A percentile compares a stretch with the other conserved stretches of the same genome.
Evolutionary conservation across 2,113 vertebrate genomes (phyloP).

Genomic region (Phaethon lepturus): DNA sequence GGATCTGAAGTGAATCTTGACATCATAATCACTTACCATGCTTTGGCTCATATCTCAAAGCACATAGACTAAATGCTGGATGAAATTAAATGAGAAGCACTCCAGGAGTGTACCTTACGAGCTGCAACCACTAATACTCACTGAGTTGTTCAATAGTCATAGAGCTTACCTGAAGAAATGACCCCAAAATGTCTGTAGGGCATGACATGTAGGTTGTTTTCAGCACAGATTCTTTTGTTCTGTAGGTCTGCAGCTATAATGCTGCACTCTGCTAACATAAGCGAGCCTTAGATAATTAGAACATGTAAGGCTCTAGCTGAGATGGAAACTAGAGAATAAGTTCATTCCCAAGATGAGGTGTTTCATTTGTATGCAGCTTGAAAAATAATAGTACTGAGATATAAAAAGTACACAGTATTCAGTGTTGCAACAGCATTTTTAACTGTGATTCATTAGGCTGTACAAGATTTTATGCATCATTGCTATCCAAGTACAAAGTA

Average conservation of each 20-base stretch:
- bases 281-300: neutral
- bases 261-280: neutral
- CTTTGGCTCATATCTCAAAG: neutral
- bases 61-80: neutral
- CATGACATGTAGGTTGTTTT: fast-evolving
- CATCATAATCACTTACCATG: neutral
- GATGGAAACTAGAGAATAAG: neutral
- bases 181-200: neutral
- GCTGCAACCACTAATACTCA: neutral
- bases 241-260: neutral
- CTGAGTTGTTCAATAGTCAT: neutral
- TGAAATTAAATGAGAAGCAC: neutral
- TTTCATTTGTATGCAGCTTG: neutral
- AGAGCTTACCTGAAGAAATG: neutral
- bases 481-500: neutral
- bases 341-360: neutral
- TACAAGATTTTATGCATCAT: neutral
- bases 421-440: neutral
- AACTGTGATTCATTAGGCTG: neutral
- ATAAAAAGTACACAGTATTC: neutral
- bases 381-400: neutral
- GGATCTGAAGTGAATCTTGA: neutral
- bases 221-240: neutral
- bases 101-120: neutral
- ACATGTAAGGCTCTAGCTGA: neutral